Conservation (phyloP, 2,797 vertebrate genomes). For the Gymnopithys bicolor region DNA sequence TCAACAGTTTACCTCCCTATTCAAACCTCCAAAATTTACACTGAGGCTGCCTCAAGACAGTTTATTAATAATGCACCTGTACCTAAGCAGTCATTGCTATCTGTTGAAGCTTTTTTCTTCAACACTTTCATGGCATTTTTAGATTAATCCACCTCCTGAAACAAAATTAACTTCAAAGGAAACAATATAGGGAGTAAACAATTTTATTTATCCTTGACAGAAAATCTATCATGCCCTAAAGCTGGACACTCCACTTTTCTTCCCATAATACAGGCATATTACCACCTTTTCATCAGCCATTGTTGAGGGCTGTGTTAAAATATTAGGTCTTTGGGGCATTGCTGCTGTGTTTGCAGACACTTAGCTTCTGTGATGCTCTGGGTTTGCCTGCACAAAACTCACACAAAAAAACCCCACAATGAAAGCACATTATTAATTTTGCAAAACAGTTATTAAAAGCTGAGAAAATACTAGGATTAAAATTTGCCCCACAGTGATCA, state of each 20-base stretch:
- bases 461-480: not conserved
- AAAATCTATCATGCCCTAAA: not conserved
- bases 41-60: not conserved
- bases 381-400: not conserved
- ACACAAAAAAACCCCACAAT: not conserved
- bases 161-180: not conserved
- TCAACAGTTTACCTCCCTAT: not conserved
- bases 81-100: not conserved
- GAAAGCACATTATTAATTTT: not conserved
- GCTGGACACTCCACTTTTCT: not conserved
- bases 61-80: not conserved
- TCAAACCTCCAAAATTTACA: not conserved
- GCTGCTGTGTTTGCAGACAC: not conserved
- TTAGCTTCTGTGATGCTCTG: not conserved
- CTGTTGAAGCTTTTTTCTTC: not conserved
- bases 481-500: not conserved
- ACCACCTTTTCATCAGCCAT: not conserved
- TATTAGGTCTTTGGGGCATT: not conserved
- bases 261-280: not conserved
- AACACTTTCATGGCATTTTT: not conserved
- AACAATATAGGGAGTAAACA: not conserved
- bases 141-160: not conserved
- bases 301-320: not conserved
- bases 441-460: not conserved
- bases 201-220: not conserved